These are phyloP conservation scores for Pseudopipra pipra DNA, from an alignment of 2,113 vertebrate genomes.

Conservation along the genomic window DNA sequence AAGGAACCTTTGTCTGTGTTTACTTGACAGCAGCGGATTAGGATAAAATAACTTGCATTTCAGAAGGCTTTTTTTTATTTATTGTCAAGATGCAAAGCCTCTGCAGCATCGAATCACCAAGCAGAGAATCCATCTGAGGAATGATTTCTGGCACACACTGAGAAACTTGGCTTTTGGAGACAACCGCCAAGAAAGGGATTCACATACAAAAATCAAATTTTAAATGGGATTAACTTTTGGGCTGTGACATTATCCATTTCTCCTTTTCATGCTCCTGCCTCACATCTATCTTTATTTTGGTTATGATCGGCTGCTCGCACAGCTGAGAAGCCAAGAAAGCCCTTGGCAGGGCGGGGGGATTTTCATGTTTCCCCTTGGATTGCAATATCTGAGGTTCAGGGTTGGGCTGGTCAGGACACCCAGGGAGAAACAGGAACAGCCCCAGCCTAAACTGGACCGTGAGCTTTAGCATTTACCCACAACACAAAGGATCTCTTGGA, in stretches of 20 bases:
- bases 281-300: neutral
- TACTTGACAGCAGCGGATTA: constrained; percentile 36
- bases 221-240: constrained; percentile 33
- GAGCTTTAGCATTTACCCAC: neutral
- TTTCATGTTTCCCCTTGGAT: neutral
- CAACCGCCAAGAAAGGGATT: neutral
- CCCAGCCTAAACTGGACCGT: neutral
- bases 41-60: constrained; percentile 38
- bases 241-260: constrained; percentile 8
- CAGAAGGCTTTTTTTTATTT: neutral
- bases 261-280: neutral
- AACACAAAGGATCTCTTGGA: neutral
- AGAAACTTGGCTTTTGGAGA: neutral
- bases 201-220: constrained; percentile 8
- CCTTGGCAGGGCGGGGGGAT: neutral
- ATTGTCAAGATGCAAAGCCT: constrained; percentile 14
- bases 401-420: neutral
- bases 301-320: neutral
- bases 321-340: neutral
- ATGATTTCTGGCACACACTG: neutral
- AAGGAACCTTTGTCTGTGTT: constrained; percentile 16
- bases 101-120: neutral
- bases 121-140: constrained; percentile 7
- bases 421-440: neutral
- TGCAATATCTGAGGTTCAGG: neutral